Conservation (phyloP, 2,888 invertebrate species). For the Orthonevra nobilis region DNA sequence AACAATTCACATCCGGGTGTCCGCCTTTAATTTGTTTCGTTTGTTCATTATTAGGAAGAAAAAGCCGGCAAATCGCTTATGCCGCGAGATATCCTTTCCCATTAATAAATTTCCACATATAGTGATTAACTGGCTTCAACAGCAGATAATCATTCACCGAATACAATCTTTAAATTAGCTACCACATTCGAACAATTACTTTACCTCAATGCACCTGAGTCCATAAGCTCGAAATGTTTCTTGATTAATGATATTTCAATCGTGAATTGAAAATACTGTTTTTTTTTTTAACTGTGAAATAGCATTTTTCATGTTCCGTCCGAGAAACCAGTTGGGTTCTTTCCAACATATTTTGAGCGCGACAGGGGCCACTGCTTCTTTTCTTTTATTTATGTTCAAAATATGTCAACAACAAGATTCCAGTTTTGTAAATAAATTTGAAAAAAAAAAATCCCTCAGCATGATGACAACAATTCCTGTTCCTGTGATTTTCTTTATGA, state of each 20-base stretch:
- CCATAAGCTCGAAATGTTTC: background rate
- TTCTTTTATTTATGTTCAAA: constrained; percentile 45
- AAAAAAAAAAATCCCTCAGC: constrained; percentile 12
- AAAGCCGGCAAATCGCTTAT: too few species aligned
- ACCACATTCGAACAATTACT: too few species aligned
- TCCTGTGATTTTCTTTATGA: constrained; percentile 33
- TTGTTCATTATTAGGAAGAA: too few species aligned
- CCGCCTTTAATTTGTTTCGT: too few species aligned
- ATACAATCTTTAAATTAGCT: constrained; percentile 19
- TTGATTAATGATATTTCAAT: constrained; percentile 37
- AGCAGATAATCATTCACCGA: background rate
- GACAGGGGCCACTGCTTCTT: constrained; percentile 18
- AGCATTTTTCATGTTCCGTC: constrained; percentile 23
- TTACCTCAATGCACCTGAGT: too few species aligned
- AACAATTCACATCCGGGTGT: too few species aligned
- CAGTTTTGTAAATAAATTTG: constrained; percentile 25
- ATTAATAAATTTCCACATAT: too few species aligned
- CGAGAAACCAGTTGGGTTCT: constrained; percentile 10
- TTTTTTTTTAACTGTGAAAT: background rate
- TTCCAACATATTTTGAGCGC: constrained; percentile 17
- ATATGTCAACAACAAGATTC: constrained; percentile 56
- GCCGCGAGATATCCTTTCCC: too few species aligned
- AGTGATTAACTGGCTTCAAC: constrained; percentile 29
- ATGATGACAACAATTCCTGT: constrained; percentile 31
- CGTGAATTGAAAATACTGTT: constrained; percentile 25